Evolutionary conservation across 2,113 vertebrate genomes (phyloP).

Genomic region (Ceratotherium simum): DNA sequence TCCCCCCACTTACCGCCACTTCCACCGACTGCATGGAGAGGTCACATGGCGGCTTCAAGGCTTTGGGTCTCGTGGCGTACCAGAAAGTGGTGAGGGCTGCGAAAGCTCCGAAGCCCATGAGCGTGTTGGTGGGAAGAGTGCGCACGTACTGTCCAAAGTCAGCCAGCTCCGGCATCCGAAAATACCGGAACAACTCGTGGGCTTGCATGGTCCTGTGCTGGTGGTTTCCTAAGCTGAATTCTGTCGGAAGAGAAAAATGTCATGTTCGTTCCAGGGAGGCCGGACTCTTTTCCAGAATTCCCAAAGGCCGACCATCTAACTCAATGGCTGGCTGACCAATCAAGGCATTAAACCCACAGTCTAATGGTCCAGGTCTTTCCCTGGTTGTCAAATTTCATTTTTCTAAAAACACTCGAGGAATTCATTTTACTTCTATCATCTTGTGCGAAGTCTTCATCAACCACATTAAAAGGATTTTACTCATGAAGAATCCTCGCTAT

Average conservation of each 20-base stretch:
- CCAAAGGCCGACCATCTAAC: background rate
- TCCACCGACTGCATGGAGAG: conserved; percentile 95
- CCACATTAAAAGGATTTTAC: background rate
- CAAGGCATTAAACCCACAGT: background rate
- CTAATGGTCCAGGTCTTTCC: background rate
- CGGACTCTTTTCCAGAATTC: background rate
- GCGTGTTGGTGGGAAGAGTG: conserved; percentile 92
- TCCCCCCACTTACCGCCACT: conserved; percentile 88
- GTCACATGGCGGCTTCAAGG: conserved; percentile 95
- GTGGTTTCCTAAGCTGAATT: conserved; percentile 51
- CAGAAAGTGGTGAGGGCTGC: conserved; percentile 97
- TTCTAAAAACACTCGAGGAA: background rate
- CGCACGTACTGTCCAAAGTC: conserved; percentile 95
- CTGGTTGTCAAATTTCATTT: background rate
- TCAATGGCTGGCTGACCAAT: background rate
- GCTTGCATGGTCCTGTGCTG: conserved; percentile 90
- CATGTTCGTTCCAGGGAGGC: background rate
- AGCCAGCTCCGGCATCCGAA: conserved; percentile 95
- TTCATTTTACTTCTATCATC: background rate
- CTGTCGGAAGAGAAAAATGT: conserved; percentile 77
- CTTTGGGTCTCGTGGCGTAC: conserved; percentile 94
- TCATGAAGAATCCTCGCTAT: background rate
- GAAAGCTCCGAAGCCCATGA: conserved; percentile 96
- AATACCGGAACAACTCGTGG: conserved; percentile 94
- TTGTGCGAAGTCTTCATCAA: background rate